Base-by-base conservation (phyloP, 2,797 vertebrate species). In the Chloroceryle amazona region DNA sequence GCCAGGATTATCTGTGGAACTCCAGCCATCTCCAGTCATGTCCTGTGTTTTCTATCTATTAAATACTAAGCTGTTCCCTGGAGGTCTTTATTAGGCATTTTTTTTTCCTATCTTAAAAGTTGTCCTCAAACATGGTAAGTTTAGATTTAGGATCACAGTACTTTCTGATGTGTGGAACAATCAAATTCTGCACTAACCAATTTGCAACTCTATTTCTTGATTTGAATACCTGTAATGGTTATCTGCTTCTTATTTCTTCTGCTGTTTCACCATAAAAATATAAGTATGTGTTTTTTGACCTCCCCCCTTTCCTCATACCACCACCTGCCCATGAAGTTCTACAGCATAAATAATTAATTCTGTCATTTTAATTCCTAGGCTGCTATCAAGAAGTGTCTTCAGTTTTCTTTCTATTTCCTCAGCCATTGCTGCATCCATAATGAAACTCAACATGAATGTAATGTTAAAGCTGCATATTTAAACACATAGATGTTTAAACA, bases 331-430 rank as follows among this genome's bases (percentile, higher is more conserved):
- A 80, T 81, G 72, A 96, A 22, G 4, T 86, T 93, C 82, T 88
- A 79, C 62, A 86, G 35, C 7, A 3, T 94, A 93, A 95, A 96
- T 95, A 94, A 96, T 93, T 88, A 96, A 96, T 81, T 51, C 5
- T 93, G 66, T 83, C 85, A 73, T 93, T 75, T 86, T 93, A 93
- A 95, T 97, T 95, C 93, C 85, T 90, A 88, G 58, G 70, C 85
- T 88, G 66, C 62, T 90, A 91, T 44, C 21, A 75, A 94, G 80
- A 91, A 94, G 58, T 0, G 0, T 93, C 88, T 93, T 91, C 73
- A 42, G 51, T 75, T 93, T 93, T 28, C 22, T 79, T 93, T 91
- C 82, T 75, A 26, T 81, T 96, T 90, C 73, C 44, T 86, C 73
- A 81, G 62, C 75, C 63, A 63, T 60, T 83, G 62, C 47, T 91